Percentiles rank a stretch among this genome's conserved stretches.
Evolutionary conservation across 2,113 vertebrate genomes (phyloP).

Genomic region (Oriolus oriolus): DNA sequence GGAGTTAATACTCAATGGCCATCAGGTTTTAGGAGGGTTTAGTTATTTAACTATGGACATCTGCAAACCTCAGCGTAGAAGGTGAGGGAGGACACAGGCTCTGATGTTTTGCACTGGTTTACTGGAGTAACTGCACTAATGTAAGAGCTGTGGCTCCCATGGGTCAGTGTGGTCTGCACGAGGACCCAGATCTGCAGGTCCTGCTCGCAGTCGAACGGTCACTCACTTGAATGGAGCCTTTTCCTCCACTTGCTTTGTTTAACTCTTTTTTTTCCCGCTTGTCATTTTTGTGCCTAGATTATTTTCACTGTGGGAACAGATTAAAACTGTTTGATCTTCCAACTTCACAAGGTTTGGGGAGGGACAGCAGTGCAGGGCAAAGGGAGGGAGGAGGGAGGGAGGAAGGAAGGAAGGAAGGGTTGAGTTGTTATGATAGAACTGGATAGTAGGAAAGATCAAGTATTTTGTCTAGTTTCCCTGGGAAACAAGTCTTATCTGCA

Average conservation of each 20-base stretch:
- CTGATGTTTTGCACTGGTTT: background rate
- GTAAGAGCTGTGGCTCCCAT: background rate
- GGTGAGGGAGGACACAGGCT: background rate
- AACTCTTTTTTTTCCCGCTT: background rate
- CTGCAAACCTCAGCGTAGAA: background rate
- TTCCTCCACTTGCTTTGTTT: background rate
- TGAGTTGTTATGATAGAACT: conserved; percentile 24
- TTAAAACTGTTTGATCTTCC: conserved; percentile 2
- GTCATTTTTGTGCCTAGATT: background rate
- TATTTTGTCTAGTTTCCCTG: conserved; percentile 20
- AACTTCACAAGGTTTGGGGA: background rate
- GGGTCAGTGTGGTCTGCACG: background rate
- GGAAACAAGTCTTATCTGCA: conserved; percentile 40
- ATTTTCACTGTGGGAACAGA: conserved; percentile 10
- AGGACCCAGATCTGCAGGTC: background rate
- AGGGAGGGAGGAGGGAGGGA: background rate
- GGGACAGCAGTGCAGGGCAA: background rate
- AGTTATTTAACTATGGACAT: background rate
- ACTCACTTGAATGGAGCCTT: background rate
- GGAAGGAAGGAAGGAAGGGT: conserved; percentile 43
- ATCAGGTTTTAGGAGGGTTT: background rate
- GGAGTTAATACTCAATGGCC: background rate
- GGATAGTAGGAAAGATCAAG: conserved; percentile 24
- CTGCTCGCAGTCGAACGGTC: background rate
- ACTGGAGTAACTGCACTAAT: background rate